Evolutionary conservation across 2,797 vertebrate genomes (phyloP).

Genomic region (Acipenser transmontanus): DNA sequence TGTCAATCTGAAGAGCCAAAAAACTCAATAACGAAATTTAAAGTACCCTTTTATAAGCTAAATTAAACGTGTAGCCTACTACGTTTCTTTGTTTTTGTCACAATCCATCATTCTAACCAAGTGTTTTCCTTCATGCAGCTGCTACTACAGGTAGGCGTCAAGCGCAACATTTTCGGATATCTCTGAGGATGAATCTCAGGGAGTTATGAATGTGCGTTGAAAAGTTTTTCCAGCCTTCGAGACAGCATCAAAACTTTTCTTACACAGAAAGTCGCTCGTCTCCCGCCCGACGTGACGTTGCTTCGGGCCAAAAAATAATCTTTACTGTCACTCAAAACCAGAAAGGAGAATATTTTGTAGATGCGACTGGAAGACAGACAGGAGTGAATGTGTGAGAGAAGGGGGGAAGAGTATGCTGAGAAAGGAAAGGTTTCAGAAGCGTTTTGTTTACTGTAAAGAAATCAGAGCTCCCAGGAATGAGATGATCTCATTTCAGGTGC

Average conservation of each 20-base stretch:
- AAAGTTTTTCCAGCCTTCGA: slow-evolving; percentile 20
- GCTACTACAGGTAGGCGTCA: slow-evolving; percentile 50
- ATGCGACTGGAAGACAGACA: slow-evolving; percentile 13
- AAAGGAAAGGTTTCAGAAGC: slow-evolving; percentile 43
- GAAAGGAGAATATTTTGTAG: slow-evolving; percentile 19
- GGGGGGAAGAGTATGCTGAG: too few relatives aligned
- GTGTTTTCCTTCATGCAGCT: slow-evolving; percentile 27
- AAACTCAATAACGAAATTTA: slow-evolving; percentile 13
- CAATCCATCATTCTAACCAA: slow-evolving; percentile 10
- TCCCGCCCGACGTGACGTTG: slow-evolving; percentile 60
- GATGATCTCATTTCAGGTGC: slow-evolving; percentile 49
- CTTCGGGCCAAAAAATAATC: slow-evolving; percentile 48
- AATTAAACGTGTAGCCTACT: background rate
- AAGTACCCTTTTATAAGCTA: background rate
- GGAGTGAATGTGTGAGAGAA: too few relatives aligned
- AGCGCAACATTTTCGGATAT: slow-evolving; percentile 19
- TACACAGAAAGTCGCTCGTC: slow-evolving; percentile 45
- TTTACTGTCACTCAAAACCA: slow-evolving; percentile 47
- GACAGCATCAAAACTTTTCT: slow-evolving; percentile 39
- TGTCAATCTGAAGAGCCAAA: slow-evolving; percentile 19
- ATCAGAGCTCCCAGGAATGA: slow-evolving; percentile 56
- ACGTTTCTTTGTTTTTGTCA: slow-evolving; percentile 12
- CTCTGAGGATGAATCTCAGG: background rate
- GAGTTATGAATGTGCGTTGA: slow-evolving; percentile 9
- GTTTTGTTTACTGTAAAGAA: slow-evolving; percentile 55